phyloP scores from a whole-genome alignment of 64 coral and sea anemone species.

The Pocillopora verrucosa region DNA sequence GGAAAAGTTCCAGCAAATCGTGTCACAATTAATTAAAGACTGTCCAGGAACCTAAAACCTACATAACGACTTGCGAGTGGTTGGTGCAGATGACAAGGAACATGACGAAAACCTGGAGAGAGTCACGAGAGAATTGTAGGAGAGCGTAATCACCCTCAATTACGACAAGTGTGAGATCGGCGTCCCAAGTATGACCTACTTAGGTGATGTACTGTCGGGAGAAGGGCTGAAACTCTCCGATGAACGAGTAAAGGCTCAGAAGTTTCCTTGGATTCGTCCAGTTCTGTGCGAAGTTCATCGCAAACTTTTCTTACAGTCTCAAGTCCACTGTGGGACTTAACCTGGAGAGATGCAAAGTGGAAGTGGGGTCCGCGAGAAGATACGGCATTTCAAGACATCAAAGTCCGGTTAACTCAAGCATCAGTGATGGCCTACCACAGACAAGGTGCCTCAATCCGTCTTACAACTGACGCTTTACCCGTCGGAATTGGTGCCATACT shows the following conservation, averaged over 20 bases:
- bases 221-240: constrained; percentile 22
- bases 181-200: constrained; percentile 22
- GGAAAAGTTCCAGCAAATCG: constrained; percentile 35
- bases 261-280: constrained; percentile 16
- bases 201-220: constrained; percentile 15
- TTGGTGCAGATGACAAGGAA: constrained; percentile 13
- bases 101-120: constrained; percentile 43
- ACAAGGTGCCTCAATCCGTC: constrained; percentile 23
- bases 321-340: constrained; percentile 55
- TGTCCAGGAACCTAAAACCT: constrained; percentile 15
- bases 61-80: constrained; percentile 2
- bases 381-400: constrained; percentile 42
- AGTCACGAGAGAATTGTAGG: constrained; percentile 42
- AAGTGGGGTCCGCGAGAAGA: constrained; percentile 30
- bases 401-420: constrained; percentile 34
- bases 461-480: constrained; percentile 55
- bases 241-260: constrained; percentile 16
- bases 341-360: constrained; percentile 26
- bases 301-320: constrained; percentile 31
- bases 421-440: constrained; percentile 65
- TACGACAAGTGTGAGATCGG: constrained; percentile 32
- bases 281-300: constrained; percentile 13
- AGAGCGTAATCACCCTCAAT: constrained; percentile 42
- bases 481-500: constrained; percentile 21
- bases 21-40: constrained; percentile 40